Evolutionary conservation across 2,113 vertebrate genomes (phyloP).

Genomic region (Rhynchomys soricoides): DNA sequence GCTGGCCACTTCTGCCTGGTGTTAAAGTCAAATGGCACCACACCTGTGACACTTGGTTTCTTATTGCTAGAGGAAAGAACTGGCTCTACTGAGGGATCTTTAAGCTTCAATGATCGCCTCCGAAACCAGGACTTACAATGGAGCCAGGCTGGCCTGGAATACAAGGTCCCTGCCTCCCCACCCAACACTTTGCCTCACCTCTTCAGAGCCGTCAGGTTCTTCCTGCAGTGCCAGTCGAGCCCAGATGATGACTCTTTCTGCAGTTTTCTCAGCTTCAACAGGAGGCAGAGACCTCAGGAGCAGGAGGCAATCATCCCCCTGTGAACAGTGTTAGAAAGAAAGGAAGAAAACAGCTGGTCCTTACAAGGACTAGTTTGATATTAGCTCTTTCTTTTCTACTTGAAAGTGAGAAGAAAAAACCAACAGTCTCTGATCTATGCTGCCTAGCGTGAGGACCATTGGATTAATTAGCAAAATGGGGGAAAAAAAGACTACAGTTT

Average conservation of each 20-base stretch:
- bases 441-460: not conserved
- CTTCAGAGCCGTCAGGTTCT: constrained; percentile 86
- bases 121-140: not conserved
- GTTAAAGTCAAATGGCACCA: not conserved
- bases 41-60: not conserved
- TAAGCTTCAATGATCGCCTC: not conserved
- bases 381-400: not conserved
- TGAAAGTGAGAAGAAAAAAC: not conserved
- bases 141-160: not conserved
- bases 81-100: not conserved
- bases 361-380: not conserved
- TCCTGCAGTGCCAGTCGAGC: constrained; percentile 89
- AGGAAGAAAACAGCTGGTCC: not conserved
- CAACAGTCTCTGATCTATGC: not conserved
- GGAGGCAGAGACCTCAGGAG: constrained; percentile 88
- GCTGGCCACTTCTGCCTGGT: not conserved
- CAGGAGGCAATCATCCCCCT: constrained; percentile 90
- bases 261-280: constrained; percentile 88
- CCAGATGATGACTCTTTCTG: constrained; percentile 90
- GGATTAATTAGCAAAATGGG: not conserved
- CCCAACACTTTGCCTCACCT: constrained; percentile 77
- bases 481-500: not conserved
- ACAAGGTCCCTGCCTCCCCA: no score
- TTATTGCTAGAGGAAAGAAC: not conserved
- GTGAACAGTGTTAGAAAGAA: not conserved